A percentile compares a stretch with the other conserved stretches of the same genome.
Conservation (phyloP, 2,113 vertebrate species). For the Alouatta palliata region DNA sequence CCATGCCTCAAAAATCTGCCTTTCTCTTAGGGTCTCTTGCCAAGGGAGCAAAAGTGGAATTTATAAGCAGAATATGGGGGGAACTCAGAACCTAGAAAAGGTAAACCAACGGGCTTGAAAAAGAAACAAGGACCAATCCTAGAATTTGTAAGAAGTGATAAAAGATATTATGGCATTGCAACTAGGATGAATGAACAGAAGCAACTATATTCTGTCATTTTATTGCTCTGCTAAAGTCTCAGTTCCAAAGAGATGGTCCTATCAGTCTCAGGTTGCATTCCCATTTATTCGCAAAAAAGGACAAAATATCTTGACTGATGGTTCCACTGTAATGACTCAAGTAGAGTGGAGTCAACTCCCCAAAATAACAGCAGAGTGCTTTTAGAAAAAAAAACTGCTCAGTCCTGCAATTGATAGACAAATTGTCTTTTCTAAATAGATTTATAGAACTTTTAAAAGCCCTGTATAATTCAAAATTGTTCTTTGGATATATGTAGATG, state of each 20-base stretch:
- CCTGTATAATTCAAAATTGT: not conserved
- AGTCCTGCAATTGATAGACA: not conserved
- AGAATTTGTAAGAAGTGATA: not conserved
- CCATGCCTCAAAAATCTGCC: not conserved
- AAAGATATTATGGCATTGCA: not conserved
- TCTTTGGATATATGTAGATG: not conserved
- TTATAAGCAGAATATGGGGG: not conserved
- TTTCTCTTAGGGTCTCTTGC: not conserved
- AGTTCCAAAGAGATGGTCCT: not conserved
- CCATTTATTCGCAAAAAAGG: not conserved
- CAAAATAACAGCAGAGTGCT: not conserved
- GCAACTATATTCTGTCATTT: not conserved
- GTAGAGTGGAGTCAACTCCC: not conserved
- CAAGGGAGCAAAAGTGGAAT: not conserved
- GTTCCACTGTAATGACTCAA: not conserved
- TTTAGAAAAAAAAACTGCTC: not conserved
- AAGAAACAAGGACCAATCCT: not conserved
- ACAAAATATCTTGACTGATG: not conserved
- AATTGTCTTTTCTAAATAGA: not conserved
- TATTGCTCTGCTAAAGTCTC: not conserved
- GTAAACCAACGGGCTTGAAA: not conserved
- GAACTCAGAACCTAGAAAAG: not conserved
- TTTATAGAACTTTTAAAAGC: not conserved
- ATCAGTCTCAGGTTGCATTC: not conserved
- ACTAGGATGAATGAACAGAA: not conserved